Percentiles rank a stretch among this genome's conserved stretches.
phyloP scores from a whole-genome alignment of 2,888 invertebrate genomes.

The Epistrophella euchroma region DNA sequence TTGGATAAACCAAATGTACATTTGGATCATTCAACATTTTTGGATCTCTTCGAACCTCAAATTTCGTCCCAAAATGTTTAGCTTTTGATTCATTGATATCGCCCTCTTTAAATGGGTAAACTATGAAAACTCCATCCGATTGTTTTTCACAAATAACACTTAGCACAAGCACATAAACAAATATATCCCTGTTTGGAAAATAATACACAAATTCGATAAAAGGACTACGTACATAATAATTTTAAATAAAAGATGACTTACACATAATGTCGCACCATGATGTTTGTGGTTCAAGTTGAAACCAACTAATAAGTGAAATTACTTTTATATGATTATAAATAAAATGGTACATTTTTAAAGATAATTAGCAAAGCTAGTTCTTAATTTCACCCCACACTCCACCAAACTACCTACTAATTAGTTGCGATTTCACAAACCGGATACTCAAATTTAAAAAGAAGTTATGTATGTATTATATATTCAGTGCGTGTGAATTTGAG shows the following conservation, averaged over 20 bases:
- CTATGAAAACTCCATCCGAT: slow-evolving; percentile 18
- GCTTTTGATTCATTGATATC: not conserved
- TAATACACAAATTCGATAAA: not conserved
- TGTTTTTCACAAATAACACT: not conserved
- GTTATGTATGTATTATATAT: too few relatives aligned
- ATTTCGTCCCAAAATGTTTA: not conserved
- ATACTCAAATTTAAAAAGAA: not conserved
- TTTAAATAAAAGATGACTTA: not conserved
- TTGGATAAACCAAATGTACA: slow-evolving; percentile 46
- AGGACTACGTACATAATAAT: not conserved
- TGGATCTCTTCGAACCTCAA: not conserved
- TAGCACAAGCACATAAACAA: not conserved
- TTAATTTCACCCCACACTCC: not conserved
- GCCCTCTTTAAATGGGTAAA: slow-evolving; percentile 36
- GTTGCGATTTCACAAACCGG: not conserved
- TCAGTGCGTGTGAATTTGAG: not conserved
- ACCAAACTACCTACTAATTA: not conserved
- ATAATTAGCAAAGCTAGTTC: not conserved
- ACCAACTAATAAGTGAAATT: not conserved
- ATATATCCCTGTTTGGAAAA: slow-evolving; percentile 3
- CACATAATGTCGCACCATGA: not conserved
- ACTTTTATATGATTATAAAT: not conserved
- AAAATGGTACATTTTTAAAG: not conserved
- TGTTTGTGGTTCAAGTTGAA: not conserved
- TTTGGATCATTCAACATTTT: slow-evolving; percentile 10